These are phyloP conservation scores for Drosophila quinaria DNA, from an alignment of 2,888 invertebrate species.

Conservation along the genomic window DNA sequence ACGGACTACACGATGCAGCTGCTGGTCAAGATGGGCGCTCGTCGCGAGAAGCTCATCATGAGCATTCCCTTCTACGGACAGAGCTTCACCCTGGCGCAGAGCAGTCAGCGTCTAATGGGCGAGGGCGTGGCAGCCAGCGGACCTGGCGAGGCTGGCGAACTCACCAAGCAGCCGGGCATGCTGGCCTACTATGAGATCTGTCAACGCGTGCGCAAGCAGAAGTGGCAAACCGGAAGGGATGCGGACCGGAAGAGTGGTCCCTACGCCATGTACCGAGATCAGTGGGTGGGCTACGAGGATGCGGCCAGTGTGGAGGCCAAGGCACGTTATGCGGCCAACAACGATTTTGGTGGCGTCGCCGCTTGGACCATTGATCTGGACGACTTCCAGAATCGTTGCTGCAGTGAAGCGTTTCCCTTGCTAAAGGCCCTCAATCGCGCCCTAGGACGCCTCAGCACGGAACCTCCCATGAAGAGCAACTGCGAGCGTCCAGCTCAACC, in stretches of 20 bases:
- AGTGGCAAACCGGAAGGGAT: constrained; percentile 89
- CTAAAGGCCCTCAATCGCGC: constrained; percentile 92
- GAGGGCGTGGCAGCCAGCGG: constrained; percentile 90
- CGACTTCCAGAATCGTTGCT: constrained; percentile 94
- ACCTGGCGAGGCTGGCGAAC: constrained; percentile 92
- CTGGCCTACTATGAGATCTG: constrained; percentile 95
- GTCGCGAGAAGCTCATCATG: constrained; percentile 91
- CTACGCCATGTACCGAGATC: constrained; percentile 91
- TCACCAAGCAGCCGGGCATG: constrained; percentile 95
- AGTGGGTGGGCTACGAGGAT: constrained; percentile 97
- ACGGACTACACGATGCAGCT: constrained; percentile 93
- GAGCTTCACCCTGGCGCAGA: constrained; percentile 89
- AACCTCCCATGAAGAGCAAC: constrained; percentile 87
- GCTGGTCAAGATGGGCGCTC: constrained; percentile 90
- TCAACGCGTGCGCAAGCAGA: constrained; percentile 89
- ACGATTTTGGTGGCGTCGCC: constrained; percentile 92
- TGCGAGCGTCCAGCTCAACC: constrained; percentile 91
- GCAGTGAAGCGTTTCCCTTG: constrained; percentile 92
- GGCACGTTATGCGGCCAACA: constrained; percentile 90
- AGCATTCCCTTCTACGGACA: constrained; percentile 96
- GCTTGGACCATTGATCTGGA: constrained; percentile 96
- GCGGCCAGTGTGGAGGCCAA: constrained; percentile 91
- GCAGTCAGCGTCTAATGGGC: constrained; percentile 82
- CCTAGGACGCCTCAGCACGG: constrained; percentile 88
- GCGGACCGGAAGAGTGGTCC: constrained; percentile 88